These are phyloP conservation scores for Pasiphila rectangulata DNA, from an alignment of 2,888 invertebrate species.

Conservation along the genomic window DNA sequence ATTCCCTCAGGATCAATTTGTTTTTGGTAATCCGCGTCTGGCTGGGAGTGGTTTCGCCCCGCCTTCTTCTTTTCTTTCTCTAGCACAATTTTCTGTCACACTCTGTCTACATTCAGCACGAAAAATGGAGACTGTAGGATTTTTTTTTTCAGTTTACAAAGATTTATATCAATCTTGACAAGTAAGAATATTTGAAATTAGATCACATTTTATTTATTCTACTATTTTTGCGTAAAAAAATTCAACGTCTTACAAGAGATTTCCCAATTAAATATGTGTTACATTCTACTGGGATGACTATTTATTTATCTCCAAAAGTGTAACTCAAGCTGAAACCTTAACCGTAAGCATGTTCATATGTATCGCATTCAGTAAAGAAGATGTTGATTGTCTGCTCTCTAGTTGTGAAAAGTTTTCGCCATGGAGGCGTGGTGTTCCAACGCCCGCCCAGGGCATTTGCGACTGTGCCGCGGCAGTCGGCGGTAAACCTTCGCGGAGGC, in stretches of 20 bases:
- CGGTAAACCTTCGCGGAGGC: conserved; percentile 36
- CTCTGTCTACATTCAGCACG: conserved; percentile 26
- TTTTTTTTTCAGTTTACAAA: background rate
- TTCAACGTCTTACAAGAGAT: too few species aligned
- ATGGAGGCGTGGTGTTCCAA: conserved; percentile 59
- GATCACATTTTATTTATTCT: too few species aligned
- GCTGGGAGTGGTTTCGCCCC: conserved; percentile 55
- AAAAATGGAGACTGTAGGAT: background rate
- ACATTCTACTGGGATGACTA: too few species aligned
- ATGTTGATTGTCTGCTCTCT: conserved; percentile 8
- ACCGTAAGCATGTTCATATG: too few species aligned
- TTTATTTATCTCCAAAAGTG: too few species aligned
- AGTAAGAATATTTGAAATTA: too few species aligned
- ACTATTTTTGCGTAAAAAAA: too few species aligned
- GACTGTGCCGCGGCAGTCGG: conserved; percentile 52
- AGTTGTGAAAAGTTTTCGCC: conserved; percentile 26
- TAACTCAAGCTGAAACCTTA: too few species aligned
- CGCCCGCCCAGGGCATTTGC: conserved; percentile 63
- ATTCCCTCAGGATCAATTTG: conserved; percentile 51
- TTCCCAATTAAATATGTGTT: too few species aligned
- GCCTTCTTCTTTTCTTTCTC: conserved; percentile 38
- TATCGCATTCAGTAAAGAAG: conserved; percentile 16
- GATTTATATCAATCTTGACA: too few species aligned
- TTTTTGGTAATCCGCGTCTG: conserved; percentile 45
- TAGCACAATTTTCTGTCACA: conserved; percentile 39